Evolutionary conservation across 2,888 invertebrate species (phyloP).

Genomic region (Scelioninae gen. 2): DNA sequence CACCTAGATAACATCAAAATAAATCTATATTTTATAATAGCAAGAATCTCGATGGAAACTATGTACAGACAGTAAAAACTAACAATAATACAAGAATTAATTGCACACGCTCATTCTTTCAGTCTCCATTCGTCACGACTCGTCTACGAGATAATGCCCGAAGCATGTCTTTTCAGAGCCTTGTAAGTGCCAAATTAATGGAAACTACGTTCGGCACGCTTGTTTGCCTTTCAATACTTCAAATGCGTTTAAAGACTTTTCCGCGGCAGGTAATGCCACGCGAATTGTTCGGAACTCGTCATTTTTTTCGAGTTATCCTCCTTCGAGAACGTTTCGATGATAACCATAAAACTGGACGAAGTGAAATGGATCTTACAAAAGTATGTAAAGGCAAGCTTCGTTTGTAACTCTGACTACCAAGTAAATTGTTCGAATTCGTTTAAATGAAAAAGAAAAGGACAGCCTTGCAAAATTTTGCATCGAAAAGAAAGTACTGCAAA

Average conservation of each 20-base stretch:
- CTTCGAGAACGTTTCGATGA: too few species aligned
- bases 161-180: too few species aligned
- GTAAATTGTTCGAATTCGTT: constrained; percentile 28
- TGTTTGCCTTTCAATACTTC: too few species aligned
- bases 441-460: constrained; percentile 30
- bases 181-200: too few species aligned
- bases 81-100: constrained; percentile 61
- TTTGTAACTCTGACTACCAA: constrained; percentile 28
- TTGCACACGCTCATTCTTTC: constrained; percentile 40
- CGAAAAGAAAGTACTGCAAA: constrained; percentile 21
- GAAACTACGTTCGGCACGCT: too few species aligned
- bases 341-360: too few species aligned
- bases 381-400: too few species aligned
- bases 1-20: constrained; percentile 75
- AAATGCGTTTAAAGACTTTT: too few species aligned
- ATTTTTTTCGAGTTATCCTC: too few species aligned
- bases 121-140: constrained; percentile 19
- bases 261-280: too few species aligned
- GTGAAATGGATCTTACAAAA: too few species aligned
- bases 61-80: constrained; percentile 66
- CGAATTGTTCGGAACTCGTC: too few species aligned
- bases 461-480: constrained; percentile 32
- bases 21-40: constrained; percentile 73
- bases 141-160: constrained; percentile 40
- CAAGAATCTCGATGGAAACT: constrained; percentile 68